phyloP scores from a whole-genome alignment of 2,797 vertebrate species.

The Streptopelia turtur region DNA sequence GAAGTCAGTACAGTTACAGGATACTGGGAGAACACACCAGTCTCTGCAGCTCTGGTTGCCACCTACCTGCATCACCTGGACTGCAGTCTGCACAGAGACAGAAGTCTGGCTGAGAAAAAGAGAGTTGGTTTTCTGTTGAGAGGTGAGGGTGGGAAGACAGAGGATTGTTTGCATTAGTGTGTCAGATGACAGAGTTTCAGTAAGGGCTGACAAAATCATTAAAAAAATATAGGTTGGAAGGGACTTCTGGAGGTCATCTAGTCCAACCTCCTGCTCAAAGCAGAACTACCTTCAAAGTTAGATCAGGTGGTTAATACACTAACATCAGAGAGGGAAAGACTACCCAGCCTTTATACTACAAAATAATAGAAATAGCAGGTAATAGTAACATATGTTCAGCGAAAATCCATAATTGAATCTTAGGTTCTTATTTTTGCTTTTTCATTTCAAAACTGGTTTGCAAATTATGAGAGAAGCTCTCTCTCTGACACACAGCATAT shows the following conservation, averaged over 20 bases:
- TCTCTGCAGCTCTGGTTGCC: neutral
- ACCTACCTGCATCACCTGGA: accelerated
- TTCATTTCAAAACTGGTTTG: neutral
- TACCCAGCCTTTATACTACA: neutral
- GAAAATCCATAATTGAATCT: neutral
- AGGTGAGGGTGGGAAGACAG: neutral
- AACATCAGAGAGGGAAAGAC: neutral
- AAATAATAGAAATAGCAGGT: conserved; percentile 13
- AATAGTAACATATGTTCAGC: neutral
- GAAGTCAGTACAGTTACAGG: neutral
- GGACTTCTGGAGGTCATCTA: neutral
- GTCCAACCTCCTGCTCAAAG: conserved; percentile 7
- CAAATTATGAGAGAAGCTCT: neutral
- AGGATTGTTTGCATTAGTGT: neutral
- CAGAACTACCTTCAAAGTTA: neutral
- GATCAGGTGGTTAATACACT: neutral
- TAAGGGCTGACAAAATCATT: neutral
- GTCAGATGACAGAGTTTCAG: neutral
- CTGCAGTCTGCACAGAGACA: neutral
- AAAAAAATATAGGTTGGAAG: neutral
- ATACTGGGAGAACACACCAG: accelerated
- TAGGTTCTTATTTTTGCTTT: neutral
- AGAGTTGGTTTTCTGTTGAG: neutral
- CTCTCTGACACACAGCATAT: neutral
- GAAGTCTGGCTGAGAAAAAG: neutral